phyloP scores from a whole-genome alignment of 2,888 invertebrate species.

The Eupithecia centaureata region DNA sequence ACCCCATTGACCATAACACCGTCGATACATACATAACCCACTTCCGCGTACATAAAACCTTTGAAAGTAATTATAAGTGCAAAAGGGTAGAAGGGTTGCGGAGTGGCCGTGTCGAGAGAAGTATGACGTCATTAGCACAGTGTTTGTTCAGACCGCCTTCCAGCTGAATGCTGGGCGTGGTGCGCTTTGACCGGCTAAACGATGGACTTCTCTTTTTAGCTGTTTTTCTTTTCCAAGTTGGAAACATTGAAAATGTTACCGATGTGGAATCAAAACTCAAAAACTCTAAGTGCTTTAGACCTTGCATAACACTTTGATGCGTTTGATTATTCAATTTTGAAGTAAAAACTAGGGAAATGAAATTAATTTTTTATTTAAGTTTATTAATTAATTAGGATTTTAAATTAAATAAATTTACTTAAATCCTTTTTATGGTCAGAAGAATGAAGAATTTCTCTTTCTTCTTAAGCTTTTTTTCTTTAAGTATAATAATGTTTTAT shows the following conservation, averaged over 20 bases:
- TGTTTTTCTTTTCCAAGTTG: slow-evolving; percentile 6
- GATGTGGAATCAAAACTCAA: background rate
- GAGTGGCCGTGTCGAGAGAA: slow-evolving; percentile 74
- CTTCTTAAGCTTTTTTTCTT: no score
- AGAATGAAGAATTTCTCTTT: no score
- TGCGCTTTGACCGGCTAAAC: slow-evolving; percentile 34
- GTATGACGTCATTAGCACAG: slow-evolving; percentile 77
- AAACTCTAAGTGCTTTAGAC: no score
- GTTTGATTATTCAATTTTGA: no score
- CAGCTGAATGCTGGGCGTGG: slow-evolving; percentile 73
- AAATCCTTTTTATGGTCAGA: no score
- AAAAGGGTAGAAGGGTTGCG: slow-evolving; percentile 55
- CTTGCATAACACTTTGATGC: no score
- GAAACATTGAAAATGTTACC: background rate
- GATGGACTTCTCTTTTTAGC: slow-evolving; percentile 23
- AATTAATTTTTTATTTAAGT: no score
- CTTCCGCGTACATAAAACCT: slow-evolving; percentile 22
- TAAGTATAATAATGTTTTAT: no score
- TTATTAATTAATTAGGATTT: no score
- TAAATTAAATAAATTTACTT: no score
- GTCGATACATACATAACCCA: slow-evolving; percentile 16
- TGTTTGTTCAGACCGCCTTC: slow-evolving; percentile 80
- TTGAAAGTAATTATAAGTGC: slow-evolving; percentile 44
- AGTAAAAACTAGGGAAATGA: no score
- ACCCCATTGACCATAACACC: background rate